phyloP scores from a whole-genome alignment of 1,140 invertebrate genomes.

The Dolichoris vasculosae region DNA sequence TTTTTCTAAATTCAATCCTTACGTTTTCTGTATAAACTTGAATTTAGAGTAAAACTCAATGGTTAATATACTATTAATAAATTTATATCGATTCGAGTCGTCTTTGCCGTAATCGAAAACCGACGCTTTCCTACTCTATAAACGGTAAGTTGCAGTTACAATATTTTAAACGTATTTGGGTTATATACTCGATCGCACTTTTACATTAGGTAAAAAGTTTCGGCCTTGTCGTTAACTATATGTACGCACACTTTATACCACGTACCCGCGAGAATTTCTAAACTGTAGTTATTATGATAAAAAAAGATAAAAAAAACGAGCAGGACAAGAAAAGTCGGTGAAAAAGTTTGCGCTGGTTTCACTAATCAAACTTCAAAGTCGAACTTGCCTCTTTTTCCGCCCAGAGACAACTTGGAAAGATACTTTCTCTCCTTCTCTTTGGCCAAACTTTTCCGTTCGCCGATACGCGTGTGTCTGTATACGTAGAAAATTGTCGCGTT shows the following conservation, averaged over 20 bases:
- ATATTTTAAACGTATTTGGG: constrained; percentile 7
- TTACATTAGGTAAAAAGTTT: constrained; percentile 9
- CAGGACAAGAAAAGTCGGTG: constrained; percentile 3
- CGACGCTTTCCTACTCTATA: background rate
- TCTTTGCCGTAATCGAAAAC: background rate
- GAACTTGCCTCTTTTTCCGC: background rate
- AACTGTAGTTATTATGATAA: constrained; percentile 41
- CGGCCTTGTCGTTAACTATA: background rate
- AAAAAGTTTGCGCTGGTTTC: constrained; percentile 18
- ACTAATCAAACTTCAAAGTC: constrained; percentile 46
- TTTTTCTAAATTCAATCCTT: too few relatives aligned
- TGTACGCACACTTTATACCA: background rate
- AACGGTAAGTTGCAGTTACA: background rate
- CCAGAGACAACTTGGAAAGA: background rate
- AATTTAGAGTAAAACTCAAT: too few relatives aligned
- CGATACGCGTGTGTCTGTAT: background rate
- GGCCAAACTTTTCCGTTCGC: background rate
- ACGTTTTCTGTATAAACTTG: too few relatives aligned
- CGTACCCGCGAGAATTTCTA: background rate
- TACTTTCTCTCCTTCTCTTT: background rate
- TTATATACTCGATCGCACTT: constrained; percentile 33
- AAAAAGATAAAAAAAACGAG: background rate
- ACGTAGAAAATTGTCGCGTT: background rate
- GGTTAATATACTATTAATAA: background rate
- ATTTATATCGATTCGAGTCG: background rate